Percentiles rank a stretch among this genome's conserved stretches.
These are phyloP conservation scores for Idaea straminata DNA, from an alignment of 2,888 invertebrate species.

Conservation along the genomic window DNA sequence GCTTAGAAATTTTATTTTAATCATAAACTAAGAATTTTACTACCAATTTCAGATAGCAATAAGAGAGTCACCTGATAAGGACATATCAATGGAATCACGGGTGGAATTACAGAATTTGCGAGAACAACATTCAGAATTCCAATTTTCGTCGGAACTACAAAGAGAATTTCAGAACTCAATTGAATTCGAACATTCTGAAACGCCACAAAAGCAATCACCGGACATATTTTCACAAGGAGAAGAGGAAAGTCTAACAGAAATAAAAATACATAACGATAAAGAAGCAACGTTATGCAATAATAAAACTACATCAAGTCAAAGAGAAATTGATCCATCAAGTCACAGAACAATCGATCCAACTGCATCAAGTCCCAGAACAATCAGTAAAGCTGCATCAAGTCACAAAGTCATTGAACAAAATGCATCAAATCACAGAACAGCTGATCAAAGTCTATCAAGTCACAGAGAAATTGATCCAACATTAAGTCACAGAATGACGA, in stretches of 20 bases:
- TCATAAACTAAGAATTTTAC: not conserved
- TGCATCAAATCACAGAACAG: constrained; percentile 26
- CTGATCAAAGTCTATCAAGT: not conserved
- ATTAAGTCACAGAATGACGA: not conserved
- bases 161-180: constrained; percentile 17
- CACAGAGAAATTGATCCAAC: no score
- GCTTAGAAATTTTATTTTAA: not conserved
- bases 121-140: no score
- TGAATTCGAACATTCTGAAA: constrained; percentile 8
- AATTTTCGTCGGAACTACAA: constrained; percentile 18
- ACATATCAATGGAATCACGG: not conserved
- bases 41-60: constrained; percentile 37
- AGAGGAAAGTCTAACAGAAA: constrained; percentile 33
- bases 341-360: not conserved
- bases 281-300: constrained; percentile 6
- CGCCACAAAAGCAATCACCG: constrained; percentile 29
- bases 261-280: constrained; percentile 15
- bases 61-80: not conserved
- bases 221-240: constrained; percentile 60
- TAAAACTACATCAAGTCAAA: constrained; percentile 5
- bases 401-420: not conserved
- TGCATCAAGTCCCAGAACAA: not conserved
- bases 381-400: not conserved
- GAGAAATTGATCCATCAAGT: not conserved
- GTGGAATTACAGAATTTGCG: constrained; percentile 11